Conservation (phyloP, 1,140 invertebrate genomes). For the Lutraria rhynchaena region DNA sequence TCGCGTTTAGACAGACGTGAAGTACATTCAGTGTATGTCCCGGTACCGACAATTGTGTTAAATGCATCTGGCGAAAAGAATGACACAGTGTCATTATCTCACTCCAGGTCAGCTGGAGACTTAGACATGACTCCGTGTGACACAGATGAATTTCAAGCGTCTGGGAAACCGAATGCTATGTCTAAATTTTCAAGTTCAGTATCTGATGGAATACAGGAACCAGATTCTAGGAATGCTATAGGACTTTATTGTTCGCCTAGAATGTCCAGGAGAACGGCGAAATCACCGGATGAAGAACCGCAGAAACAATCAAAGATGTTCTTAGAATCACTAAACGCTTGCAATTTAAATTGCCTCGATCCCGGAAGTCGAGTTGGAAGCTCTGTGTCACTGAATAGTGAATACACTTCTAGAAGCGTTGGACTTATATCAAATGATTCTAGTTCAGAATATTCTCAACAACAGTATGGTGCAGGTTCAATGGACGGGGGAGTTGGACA, state of each 20-base stretch:
- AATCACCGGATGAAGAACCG: not conserved
- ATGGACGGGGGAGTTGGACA: conserved; percentile 28
- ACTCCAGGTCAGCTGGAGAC: conserved; percentile 52
- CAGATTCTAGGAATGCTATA: conserved; percentile 21
- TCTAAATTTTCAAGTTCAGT: conserved; percentile 42
- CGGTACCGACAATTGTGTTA: conserved; percentile 52
- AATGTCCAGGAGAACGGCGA: conserved; percentile 12
- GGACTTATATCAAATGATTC: conserved; percentile 57
- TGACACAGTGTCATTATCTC: conserved; percentile 5
- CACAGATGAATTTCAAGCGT: conserved; percentile 8
- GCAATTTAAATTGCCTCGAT: conserved; percentile 40
- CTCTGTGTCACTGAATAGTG: conserved; percentile 51
- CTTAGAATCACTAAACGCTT: conserved; percentile 31
- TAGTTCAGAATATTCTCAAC: conserved; percentile 28
- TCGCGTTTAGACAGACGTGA: conserved; percentile 32
- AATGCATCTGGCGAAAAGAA: conserved; percentile 23
- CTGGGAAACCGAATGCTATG: not conserved
- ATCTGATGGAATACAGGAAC: conserved; percentile 30
- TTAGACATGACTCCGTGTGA: conserved; percentile 18
- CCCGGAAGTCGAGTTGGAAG: conserved; percentile 46
- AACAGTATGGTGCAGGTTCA: not conserved
- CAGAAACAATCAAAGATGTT: conserved; percentile 31
- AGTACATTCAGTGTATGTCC: conserved; percentile 40
- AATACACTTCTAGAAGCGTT: conserved; percentile 48
- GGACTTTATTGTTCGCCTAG: conserved; percentile 55